Base-by-base conservation (phyloP, 2,888 invertebrate species). In the Melanchra persicariae region DNA sequence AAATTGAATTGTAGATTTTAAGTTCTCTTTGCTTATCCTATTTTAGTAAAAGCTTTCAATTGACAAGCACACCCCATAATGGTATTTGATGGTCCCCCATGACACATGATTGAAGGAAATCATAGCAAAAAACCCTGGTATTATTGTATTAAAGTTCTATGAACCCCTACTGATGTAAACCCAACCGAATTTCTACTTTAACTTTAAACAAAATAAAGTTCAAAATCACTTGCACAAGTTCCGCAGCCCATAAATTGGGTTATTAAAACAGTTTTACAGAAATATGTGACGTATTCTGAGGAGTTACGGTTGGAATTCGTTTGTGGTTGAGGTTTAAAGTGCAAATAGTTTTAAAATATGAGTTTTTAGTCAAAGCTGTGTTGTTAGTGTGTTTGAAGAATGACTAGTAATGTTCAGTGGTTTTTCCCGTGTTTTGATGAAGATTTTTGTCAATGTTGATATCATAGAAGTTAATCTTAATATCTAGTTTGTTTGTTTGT, bases 71-170 rank as follows among this genome's bases (percentile, higher is more conserved):
- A 57, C 80, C 81, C 80, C 52, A 6, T 81, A 77, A 84, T 79
- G 17, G 58, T 61, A 67, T 84, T 82, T 82, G 74, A 79, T 60
- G 26, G 24, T 34, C 52, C 71, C 73, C 70, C 63, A 26, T 74
- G 74, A 61, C 70, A 70, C 74, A 75, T 78, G 79, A 77, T 75
- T 59, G 69, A 70, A 79, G 60, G 63, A 69, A 85, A 85, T 85
- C 72, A 81, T 68, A 47, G 54, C 60, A 81, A 74, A 85, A 77
- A 74, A 30, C 54, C 52, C 10, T 43, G 24, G 15, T 7, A 9
- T 59, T 61, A 86, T 85, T 81, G 47, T 68, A 77, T 85, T 75
- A 83, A 43, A 26, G 57, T 40, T 10, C 19, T 22, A n/a, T 0
- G 19, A 19, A 34, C 17, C 75, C 79, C 49, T 5, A 49, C 17